Base-by-base conservation (phyloP, 1,140 invertebrate genomes). In the Drosophila lini region DNA sequence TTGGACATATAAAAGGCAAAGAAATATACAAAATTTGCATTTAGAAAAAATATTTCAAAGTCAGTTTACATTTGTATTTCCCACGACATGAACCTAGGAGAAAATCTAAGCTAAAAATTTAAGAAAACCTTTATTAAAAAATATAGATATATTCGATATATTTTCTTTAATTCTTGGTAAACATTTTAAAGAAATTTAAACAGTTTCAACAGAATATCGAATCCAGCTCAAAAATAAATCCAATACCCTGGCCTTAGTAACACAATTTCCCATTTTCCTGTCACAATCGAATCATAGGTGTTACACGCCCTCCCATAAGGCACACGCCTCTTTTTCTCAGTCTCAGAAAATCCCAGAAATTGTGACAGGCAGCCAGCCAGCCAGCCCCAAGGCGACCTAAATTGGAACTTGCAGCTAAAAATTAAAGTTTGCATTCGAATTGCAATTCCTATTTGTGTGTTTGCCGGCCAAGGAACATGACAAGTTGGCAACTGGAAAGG, bases 361-460 rank as follows among this genome's bases (percentile, higher is more conserved):
- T 25, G 65, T 85, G 81, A 80, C 81, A 78, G 81, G 74, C 62
- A 78, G 60, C 68, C 80, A 48, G 45, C 68, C 80, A 48, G 45
- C 44, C 44, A 78, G 76, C 68, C 80, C 81, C 62, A 68, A 41
- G 63, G 59, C 81, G 78, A 84, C 81, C 81, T 69, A 60, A 84
- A 84, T 84, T 84, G 77, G 62, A 85, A 84, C 60, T 83, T 57
- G 55, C 75, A 75, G 41, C 55, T 63, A 64, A 75, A 78, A 83
- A 84, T 80, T 80, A 64, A 76, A 74, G 48, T 77, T 84, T 78
- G 78, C 81, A 78, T 85, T 85, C 78, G 77, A 85, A 78, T 85
- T 74, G 81, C 78, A 45, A 85, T 85, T 85, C 78, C 69, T 61
- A 85, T 85, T 85, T 85, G 74, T 85, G 78, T 71, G 78, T 71